These are phyloP conservation scores for Apamea anceps DNA, from an alignment of 2,888 invertebrate genomes.

Conservation along the genomic window DNA sequence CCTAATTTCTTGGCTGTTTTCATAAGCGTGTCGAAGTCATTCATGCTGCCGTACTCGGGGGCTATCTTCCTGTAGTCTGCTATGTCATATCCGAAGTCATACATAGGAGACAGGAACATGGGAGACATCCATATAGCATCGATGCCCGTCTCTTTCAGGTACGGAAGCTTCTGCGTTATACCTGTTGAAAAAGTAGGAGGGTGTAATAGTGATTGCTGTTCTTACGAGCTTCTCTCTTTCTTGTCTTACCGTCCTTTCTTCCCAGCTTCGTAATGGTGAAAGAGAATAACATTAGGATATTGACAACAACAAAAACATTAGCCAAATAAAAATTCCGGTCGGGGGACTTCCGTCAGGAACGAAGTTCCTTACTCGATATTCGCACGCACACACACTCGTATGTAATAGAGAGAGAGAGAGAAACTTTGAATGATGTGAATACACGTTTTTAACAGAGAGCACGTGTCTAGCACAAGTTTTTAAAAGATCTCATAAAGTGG, in stretches of 20 bases:
- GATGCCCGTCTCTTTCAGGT: constrained; percentile 91
- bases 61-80: constrained; percentile 92
- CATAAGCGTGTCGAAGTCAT: constrained; percentile 91
- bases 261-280: neutral
- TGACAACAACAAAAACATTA: neutral
- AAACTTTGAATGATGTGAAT: too few relatives aligned
- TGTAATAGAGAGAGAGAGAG: too few relatives aligned
- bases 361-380: too few relatives aligned
- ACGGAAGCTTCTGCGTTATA: constrained; percentile 85
- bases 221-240: neutral
- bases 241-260: neutral
- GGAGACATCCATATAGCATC: constrained; percentile 93
- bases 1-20: constrained; percentile 85
- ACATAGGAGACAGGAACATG: constrained; percentile 93
- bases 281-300: neutral
- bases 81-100: constrained; percentile 95
- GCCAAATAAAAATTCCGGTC: neutral
- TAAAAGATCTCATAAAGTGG: too few relatives aligned
- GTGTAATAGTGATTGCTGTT: neutral
- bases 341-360: too few relatives aligned
- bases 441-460: too few relatives aligned
- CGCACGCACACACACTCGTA: too few relatives aligned
- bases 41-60: constrained; percentile 92
- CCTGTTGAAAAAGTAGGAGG: constrained; percentile 69
- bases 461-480: too few relatives aligned